Base-by-base conservation (phyloP, 1,140 invertebrate genomes). In the Formica selysi region DNA sequence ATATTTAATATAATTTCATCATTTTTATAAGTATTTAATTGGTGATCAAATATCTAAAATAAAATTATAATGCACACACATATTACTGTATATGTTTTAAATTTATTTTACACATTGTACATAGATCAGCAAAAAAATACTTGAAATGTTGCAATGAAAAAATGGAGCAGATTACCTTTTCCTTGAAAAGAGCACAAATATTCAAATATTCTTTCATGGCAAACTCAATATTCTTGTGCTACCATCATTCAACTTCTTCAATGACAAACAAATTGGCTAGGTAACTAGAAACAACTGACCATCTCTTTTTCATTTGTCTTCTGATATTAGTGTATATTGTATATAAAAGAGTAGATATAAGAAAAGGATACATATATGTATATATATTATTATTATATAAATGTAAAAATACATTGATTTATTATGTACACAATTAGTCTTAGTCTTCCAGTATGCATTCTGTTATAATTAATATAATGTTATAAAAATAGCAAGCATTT, bases 171-270 rank as follows among this genome's bases (percentile, higher is more conserved):
- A 89, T 91, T 91, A 91, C 91, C 91, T 91, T 81, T 79, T 91
- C 86, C 81, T 86, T 91, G 83, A 87, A 91, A 91, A 90, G 76
- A 86, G 74, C 73, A 32, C 41, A 87, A 86, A 38, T 51, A 76
- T 76, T 89, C 59, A 85, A 89, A 88, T 85, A 70, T 89, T 62
- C 85, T 91, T 91, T 91, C 91, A 91, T 91, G 91, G 91, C 91
- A 91, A 91, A 91, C 91, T 91, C 65, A 91, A 91, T 79, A 80
- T 80, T 78, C 48, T 68, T 61, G 26, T 80, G 48, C 84, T 86
- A 68, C 29, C 48, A 65, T 22, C 51, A 68, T 86, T 68, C 64
- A 86, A 41, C 76, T 83, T 81, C 78, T 64, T 86, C 41, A 62
- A 54, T 70, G 67, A 70, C 11, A 7, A 68, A 22, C 22, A 64